Conservation (phyloP, 92 coral and sea anemone species). For the Palythoa caribaeorum region DNA sequence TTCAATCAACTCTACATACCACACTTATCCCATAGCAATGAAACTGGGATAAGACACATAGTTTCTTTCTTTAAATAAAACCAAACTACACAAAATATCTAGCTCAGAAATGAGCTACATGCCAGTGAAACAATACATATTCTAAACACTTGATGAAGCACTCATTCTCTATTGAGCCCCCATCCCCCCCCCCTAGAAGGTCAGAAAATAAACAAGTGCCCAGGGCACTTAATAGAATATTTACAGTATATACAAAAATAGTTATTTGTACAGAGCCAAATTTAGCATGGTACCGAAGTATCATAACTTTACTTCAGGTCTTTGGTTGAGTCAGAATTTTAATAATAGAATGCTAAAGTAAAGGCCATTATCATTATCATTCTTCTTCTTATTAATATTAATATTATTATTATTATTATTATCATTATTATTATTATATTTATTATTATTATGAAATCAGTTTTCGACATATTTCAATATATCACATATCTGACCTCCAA, state of each 20-base stretch:
- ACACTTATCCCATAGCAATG: conserved; percentile 8
- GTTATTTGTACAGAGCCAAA: conserved; percentile 10
- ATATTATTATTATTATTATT: neutral
- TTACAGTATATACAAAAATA: conserved; percentile 16
- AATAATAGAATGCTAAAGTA: too few relatives aligned
- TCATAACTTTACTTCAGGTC: neutral
- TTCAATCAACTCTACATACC: neutral
- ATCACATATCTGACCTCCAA: conserved; percentile 43
- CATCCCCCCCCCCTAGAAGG: neutral
- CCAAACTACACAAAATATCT: neutral
- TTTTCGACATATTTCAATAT: conserved; percentile 12
- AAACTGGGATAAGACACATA: too few relatives aligned
- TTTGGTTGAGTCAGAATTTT: too few relatives aligned
- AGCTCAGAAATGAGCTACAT: conserved; percentile 6
- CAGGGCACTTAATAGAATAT: neutral
- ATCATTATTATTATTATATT: neutral
- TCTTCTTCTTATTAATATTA: neutral
- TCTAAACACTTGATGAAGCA: neutral
- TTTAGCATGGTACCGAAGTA: conserved; percentile 1
- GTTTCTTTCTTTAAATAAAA: neutral
- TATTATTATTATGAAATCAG: too few relatives aligned
- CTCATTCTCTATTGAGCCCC: neutral
- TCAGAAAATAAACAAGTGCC: neutral
- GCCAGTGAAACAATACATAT: conserved; percentile 11
- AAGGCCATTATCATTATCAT: neutral